phyloP scores from a whole-genome alignment of 2,113 vertebrate genomes.

The Lathamus discolor region DNA sequence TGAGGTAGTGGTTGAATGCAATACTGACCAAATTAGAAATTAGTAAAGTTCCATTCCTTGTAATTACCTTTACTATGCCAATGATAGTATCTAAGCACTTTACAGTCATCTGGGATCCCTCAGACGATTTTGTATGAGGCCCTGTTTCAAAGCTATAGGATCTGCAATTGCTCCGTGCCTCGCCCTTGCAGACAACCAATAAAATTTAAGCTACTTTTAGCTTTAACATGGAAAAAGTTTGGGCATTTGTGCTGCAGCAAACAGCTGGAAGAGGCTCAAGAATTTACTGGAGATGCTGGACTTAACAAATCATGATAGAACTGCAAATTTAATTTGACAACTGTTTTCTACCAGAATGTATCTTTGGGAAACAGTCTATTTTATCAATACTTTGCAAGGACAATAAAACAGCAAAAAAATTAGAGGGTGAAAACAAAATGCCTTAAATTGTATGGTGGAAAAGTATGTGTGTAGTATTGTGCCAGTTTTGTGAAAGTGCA shows the following conservation, averaged over 20 bases:
- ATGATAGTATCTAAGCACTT: constrained; percentile 39
- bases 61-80: background rate
- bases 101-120: background rate
- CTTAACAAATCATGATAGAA: background rate
- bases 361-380: background rate
- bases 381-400: background rate
- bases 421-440: constrained; percentile 44
- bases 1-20: background rate
- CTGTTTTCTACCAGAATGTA: background rate
- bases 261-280: background rate
- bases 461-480: background rate
- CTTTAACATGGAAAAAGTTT: background rate
- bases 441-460: constrained; percentile 40
- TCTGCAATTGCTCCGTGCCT: background rate
- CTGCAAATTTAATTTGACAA: background rate
- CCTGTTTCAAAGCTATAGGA: background rate
- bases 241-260: background rate
- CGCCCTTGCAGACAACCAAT: background rate
- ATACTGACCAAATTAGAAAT: background rate
- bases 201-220: background rate
- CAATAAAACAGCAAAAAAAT: background rate
- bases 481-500: background rate
- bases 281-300: background rate
- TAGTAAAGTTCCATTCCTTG: background rate
- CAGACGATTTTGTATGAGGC: background rate